Evolutionary conservation across 2,888 invertebrate species (phyloP).

Genomic region (Nyleta sp.): DNA sequence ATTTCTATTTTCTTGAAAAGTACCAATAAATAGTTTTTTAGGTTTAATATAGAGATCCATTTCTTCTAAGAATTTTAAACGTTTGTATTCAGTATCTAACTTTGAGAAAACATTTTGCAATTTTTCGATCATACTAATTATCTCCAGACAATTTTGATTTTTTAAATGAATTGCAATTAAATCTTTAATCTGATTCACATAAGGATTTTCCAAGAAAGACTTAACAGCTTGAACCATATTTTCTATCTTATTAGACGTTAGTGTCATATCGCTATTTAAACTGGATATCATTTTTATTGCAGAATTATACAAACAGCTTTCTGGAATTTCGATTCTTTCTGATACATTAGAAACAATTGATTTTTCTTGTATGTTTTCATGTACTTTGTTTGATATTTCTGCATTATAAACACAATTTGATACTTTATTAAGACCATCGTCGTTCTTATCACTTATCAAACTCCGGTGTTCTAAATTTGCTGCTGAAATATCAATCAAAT

Average conservation of each 20-base stretch:
- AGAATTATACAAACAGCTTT: background rate
- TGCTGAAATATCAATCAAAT: background rate
- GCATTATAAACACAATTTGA: background rate
- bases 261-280: background rate
- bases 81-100: slow-evolving; percentile 11
- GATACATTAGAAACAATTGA: background rate
- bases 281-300: slow-evolving; percentile 2
- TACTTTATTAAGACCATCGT: background rate
- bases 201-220: slow-evolving; percentile 18
- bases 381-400: background rate
- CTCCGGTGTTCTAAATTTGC: background rate
- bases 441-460: background rate
- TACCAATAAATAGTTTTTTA: slow-evolving; percentile 5
- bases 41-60: slow-evolving; percentile 19
- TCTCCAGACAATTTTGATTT: background rate
- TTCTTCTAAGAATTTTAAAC: slow-evolving; percentile 9
- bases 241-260: background rate
- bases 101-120: slow-evolving; percentile 5
- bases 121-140: slow-evolving; percentile 23
- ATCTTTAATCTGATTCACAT: slow-evolving; percentile 13
- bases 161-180: background rate
- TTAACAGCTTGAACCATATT: slow-evolving; percentile 9
- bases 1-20: background rate
- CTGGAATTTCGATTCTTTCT: background rate
- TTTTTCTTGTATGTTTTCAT: background rate